These are phyloP conservation scores for Choristoneura fumiferana DNA, from an alignment of 1,140 invertebrate species.

Conservation along the genomic window DNA sequence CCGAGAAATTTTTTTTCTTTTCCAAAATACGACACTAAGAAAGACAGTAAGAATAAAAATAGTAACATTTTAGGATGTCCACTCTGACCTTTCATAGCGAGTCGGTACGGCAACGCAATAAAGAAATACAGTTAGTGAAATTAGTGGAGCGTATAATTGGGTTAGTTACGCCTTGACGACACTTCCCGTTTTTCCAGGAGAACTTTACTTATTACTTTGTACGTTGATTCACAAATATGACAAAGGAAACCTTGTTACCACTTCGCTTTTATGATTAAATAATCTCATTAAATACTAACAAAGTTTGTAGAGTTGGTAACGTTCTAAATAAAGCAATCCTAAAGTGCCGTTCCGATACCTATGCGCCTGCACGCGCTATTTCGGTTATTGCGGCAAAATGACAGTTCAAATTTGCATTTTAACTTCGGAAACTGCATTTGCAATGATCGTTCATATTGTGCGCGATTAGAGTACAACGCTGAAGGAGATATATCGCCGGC, in stretches of 20 bases:
- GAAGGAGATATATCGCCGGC: constrained; percentile 42
- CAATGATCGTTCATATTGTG: constrained; percentile 36
- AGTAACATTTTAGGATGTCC: background rate
- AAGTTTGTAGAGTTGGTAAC: no score
- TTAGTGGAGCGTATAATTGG: background rate
- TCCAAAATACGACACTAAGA: no score
- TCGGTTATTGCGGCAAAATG: background rate
- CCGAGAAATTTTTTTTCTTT: no score
- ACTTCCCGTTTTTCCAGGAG: background rate
- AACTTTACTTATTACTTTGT: no score
- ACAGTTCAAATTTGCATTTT: constrained; percentile 7
- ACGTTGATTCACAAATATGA: no score
- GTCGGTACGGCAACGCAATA: background rate
- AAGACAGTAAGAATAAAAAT: background rate
- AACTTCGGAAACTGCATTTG: constrained; percentile 27
- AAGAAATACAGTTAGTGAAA: constrained; percentile 14
- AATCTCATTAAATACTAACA: no score
- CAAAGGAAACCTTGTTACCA: no score
- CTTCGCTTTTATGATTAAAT: no score
- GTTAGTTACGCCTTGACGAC: constrained; percentile 3
- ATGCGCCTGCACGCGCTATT: no score
- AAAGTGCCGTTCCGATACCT: no score
- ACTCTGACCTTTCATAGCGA: background rate
- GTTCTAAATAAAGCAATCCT: no score
- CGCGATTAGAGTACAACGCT: constrained; percentile 38